Base-by-base conservation (phyloP, 2,113 vertebrate genomes). In the Sapayoa aenigma region DNA sequence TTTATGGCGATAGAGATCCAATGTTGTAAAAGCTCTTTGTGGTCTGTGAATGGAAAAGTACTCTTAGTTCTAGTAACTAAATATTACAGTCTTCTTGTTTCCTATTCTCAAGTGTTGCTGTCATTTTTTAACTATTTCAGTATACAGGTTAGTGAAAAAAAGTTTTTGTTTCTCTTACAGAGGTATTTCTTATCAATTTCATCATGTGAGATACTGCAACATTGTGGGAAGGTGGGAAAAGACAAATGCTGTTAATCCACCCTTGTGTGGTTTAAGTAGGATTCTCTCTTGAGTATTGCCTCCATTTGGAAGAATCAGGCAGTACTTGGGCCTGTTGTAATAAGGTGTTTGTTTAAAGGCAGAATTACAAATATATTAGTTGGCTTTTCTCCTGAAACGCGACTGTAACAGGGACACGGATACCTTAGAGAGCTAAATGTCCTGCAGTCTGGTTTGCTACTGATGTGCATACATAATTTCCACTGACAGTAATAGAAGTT, bases 401-500 rank as follows among this genome's bases (percentile, higher is more conserved):
- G 92, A 74, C 63, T 95, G 72, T 94, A 94, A 80, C 69, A 50
- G 84, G 87, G 89, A 94, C 68, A 86, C 28, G 67, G 89, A 94
- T 93, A 95, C 85, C 85, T 94, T 91, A 59, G 93, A 96, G 93
- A 96, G 53, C 86, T 90, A 44, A 95, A 83, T 95, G 93, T 93
- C 84, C 86, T 90, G 74, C 47, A 75, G 60, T 89, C 93, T 94
- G 90, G 66, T 96, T 94, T 95, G 96, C 95, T 97, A 91, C 91
- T 93, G 94, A 94, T 94, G 94, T 82, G 56, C 72, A 66, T 89
- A 52, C 84, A 56, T 97, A 95, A 96, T 96, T 96, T 94, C 73
- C 58, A 84, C 83, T 97, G 96, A 91, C 91, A 93, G 80, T 92
- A 95, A 95, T 96, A 90, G 91, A 79, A 95, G 58, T 94, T 95